A percentile compares a stretch with the other conserved stretches of the same genome.
phyloP scores from a whole-genome alignment of 2,113 vertebrate genomes.

The Chrysochloris asiatica region DNA sequence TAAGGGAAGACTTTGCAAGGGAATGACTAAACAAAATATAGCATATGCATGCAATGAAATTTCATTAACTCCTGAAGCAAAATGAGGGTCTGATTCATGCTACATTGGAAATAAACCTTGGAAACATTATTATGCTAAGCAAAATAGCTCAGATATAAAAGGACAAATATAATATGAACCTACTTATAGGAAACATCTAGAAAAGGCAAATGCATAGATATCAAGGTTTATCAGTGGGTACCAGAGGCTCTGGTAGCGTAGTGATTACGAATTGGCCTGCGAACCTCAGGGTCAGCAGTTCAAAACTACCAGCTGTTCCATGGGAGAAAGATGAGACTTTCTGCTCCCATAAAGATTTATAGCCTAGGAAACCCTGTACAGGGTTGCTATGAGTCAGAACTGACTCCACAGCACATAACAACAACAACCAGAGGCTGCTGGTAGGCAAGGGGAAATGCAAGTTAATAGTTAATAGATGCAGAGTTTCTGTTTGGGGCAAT shows the following conservation, averaged over 20 bases:
- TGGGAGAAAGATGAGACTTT: too few relatives aligned
- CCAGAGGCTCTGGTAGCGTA: too few relatives aligned
- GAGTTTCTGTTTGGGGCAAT: neutral
- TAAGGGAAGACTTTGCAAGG: neutral
- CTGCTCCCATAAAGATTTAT: too few relatives aligned
- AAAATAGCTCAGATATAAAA: neutral
- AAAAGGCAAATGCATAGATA: neutral
- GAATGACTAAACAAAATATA: neutral
- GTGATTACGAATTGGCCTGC: too few relatives aligned
- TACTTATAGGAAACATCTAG: neutral
- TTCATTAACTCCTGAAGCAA: neutral
- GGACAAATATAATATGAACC: neutral
- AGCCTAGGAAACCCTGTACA: too few relatives aligned
- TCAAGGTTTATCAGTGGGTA: neutral
- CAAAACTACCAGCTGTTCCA: too few relatives aligned
- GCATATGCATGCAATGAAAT: neutral
- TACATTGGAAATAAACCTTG: neutral
- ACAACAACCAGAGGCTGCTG: too few relatives aligned
- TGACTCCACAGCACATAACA: too few relatives aligned
- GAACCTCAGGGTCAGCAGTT: too few relatives aligned
- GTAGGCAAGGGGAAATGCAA: neutral
- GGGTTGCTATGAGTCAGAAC: too few relatives aligned
- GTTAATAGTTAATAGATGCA: neutral
- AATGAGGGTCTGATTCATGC: neutral
- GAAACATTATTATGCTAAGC: neutral